Evolutionary conservation across 2,797 vertebrate species (phyloP).

Genomic region (Eulemur mongoz): DNA sequence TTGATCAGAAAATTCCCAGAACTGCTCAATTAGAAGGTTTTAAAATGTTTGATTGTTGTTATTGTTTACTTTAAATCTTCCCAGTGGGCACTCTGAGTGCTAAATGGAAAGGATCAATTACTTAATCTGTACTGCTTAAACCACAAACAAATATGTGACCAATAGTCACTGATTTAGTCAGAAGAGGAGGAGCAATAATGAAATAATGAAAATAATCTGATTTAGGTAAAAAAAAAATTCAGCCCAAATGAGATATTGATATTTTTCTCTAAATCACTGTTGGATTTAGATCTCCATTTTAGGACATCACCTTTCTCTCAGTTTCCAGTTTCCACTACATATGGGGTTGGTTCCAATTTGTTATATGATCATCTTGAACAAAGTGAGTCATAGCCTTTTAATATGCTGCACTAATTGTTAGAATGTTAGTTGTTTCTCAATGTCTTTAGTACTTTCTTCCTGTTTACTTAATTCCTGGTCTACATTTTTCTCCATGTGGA

Average conservation of each 20-base stretch:
- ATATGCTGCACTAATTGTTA: not conserved
- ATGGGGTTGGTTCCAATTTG: not conserved
- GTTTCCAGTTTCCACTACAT: not conserved
- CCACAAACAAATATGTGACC: not conserved
- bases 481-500: not conserved
- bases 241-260: not conserved
- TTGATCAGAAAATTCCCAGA: not conserved
- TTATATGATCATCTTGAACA: not conserved
- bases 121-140: not conserved
- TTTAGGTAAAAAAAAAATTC: not conserved
- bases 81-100: not conserved
- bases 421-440: not conserved
- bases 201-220: slow-evolving; percentile 6
- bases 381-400: not conserved
- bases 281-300: not conserved
- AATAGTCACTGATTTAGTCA: not conserved
- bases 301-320: not conserved
- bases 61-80: not conserved
- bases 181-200: not conserved
- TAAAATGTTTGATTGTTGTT: not conserved
- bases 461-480: not conserved
- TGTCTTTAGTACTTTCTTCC: not conserved
- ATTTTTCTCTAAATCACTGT: not conserved
- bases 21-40: not conserved
- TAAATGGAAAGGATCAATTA: not conserved